phyloP scores from a whole-genome alignment of 2,113 vertebrate genomes.

The Gallinago jamesoni region DNA sequence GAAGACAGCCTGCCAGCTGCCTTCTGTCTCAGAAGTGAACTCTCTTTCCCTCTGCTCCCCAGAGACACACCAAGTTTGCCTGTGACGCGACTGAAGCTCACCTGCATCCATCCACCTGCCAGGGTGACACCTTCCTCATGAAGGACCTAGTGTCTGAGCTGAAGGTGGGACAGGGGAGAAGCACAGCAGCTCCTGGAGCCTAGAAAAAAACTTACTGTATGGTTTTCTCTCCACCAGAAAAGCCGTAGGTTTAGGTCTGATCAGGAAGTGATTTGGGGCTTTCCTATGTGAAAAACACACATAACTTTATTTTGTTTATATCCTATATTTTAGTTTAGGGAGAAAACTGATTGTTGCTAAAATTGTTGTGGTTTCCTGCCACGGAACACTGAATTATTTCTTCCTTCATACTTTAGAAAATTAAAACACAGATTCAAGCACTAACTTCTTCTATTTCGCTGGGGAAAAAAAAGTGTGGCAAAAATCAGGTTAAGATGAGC shows the following conservation, averaged over 20 bases:
- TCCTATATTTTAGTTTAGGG: not conserved
- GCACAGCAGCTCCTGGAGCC: not conserved
- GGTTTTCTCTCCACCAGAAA: not conserved
- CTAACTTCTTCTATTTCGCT: not conserved
- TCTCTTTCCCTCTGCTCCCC: not conserved
- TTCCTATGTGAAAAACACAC: not conserved
- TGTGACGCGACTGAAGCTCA: not conserved
- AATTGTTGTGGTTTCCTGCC: constrained; percentile 33
- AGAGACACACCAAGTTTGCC: not conserved
- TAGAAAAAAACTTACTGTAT: not conserved
- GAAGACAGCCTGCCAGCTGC: constrained; percentile 10
- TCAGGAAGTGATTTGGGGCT: not conserved
- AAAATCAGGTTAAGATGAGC: not conserved
- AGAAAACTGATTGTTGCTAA: not conserved
- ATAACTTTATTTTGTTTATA: not conserved
- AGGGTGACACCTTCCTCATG: not conserved
- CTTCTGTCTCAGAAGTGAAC: constrained; percentile 22
- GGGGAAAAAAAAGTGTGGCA: not conserved
- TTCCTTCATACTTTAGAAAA: constrained; percentile 26
- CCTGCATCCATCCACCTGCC: constrained; percentile 20
- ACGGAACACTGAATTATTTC: not conserved
- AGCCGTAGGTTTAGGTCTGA: not conserved
- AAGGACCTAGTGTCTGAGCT: not conserved
- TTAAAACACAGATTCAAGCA: constrained; percentile 10
- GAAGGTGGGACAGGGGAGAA: not conserved